These are phyloP conservation scores for Ptychobarbus kaznakovi DNA, from an alignment of 2,797 vertebrate species.

Conservation along the genomic window DNA sequence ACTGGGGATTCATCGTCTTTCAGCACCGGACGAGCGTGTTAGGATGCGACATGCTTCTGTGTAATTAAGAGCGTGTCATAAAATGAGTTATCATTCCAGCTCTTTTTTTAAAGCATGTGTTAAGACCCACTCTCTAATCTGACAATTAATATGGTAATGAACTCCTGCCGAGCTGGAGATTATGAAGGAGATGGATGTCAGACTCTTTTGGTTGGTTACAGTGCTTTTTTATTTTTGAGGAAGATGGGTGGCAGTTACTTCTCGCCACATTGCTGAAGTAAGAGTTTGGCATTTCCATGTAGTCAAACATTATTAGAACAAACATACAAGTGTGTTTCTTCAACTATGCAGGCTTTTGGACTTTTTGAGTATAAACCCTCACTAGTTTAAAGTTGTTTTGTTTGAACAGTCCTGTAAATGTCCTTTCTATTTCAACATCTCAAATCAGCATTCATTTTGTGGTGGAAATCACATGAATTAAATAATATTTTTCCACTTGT, in stretches of 20 bases:
- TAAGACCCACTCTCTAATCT: constrained; percentile 69
- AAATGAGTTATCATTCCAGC: constrained; percentile 75
- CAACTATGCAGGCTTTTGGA: background rate
- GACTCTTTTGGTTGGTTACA: constrained; percentile 34
- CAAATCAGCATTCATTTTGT: background rate
- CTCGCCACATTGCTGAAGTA: background rate
- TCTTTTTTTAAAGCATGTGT: constrained; percentile 75
- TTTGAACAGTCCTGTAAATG: background rate
- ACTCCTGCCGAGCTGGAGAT: constrained; percentile 67
- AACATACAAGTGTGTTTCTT: background rate
- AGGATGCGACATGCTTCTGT: constrained; percentile 44
- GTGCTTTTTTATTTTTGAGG: constrained; percentile 12
- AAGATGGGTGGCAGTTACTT: background rate
- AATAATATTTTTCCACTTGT: background rate
- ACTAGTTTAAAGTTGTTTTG: background rate
- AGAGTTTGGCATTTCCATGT: constrained; percentile 1
- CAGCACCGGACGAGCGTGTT: constrained; percentile 38
- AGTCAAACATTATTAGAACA: background rate
- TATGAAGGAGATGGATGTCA: constrained; percentile 49
- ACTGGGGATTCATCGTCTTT: constrained; percentile 52
- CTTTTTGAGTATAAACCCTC: background rate
- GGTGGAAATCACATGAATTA: background rate
- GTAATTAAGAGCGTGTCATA: constrained; percentile 67
- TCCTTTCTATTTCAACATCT: background rate
- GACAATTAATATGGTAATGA: constrained; percentile 83